Evolutionary conservation across 2,797 vertebrate species (phyloP).

Genomic region (Gastrophryne carolinensis): DNA sequence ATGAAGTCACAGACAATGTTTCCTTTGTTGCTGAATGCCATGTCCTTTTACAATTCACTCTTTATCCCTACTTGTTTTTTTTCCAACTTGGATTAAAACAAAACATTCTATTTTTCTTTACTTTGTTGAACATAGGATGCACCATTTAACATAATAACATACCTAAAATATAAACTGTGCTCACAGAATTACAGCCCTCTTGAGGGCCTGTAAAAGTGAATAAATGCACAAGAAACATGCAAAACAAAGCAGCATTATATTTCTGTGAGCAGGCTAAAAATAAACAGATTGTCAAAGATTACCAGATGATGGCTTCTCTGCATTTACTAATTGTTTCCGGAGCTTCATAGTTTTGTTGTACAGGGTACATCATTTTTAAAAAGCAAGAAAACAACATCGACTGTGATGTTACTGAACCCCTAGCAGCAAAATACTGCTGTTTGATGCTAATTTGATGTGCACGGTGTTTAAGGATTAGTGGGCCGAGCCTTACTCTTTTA

Average conservation of each 20-base stretch:
- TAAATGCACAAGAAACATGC: background rate
- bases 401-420: slow-evolving; percentile 4
- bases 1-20: too few relatives aligned
- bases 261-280: slow-evolving; percentile 9
- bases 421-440: too few relatives aligned
- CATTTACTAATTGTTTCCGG: slow-evolving; percentile 34
- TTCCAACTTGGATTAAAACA: background rate
- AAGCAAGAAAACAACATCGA: slow-evolving; percentile 36
- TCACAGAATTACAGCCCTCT: background rate
- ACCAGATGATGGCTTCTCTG: slow-evolving; percentile 16
- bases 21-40: background rate
- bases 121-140: background rate
- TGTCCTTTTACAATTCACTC: background rate
- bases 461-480: too few relatives aligned
- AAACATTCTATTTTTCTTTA: background rate
- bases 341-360: background rate
- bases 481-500: too few relatives aligned
- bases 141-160: background rate
- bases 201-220: background rate
- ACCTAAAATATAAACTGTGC: background rate
- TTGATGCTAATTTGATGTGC: too few relatives aligned
- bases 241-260: slow-evolving; percentile 18
- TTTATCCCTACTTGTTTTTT: too few relatives aligned
- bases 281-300: slow-evolving; percentile 39
- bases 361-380: slow-evolving; percentile 28